Percentiles rank a stretch among this genome's conserved stretches.
Evolutionary conservation across 2,113 vertebrate genomes (phyloP).

Genomic region (Lepus timidus): DNA sequence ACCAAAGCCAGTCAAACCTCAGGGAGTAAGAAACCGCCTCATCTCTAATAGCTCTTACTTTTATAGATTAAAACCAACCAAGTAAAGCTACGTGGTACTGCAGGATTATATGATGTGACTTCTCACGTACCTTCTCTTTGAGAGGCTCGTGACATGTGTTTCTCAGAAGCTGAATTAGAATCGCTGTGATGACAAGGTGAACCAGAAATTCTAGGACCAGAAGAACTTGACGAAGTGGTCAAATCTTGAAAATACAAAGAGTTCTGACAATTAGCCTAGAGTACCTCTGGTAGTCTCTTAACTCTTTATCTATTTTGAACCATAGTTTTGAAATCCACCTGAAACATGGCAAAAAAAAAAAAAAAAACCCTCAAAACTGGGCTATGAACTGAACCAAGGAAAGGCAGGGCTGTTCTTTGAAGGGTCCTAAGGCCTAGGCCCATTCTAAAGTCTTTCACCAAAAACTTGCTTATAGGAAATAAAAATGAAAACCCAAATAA

Average conservation of each 20-base stretch:
- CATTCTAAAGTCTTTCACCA: constrained; percentile 59
- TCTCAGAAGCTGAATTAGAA: constrained; percentile 88
- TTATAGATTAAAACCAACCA: constrained; percentile 58
- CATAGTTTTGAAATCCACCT: constrained; percentile 55
- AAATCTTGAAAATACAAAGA: constrained; percentile 86
- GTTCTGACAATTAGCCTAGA: constrained; percentile 51
- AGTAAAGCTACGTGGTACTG: constrained; percentile 49
- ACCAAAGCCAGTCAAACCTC: neutral
- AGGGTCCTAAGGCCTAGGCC: neutral
- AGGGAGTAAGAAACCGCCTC: neutral
- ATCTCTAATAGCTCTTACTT: constrained; percentile 45
- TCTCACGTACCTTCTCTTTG: constrained; percentile 93
- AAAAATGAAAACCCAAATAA: constrained; percentile 65
- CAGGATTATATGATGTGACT: constrained; percentile 44
- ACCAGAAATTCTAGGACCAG: constrained; percentile 90
- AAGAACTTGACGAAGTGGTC: constrained; percentile 86
- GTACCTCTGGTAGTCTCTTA: constrained; percentile 30
- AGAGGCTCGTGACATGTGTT: constrained; percentile 91
- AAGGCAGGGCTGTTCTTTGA: neutral
- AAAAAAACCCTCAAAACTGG: neutral
- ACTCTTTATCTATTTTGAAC: constrained; percentile 49
- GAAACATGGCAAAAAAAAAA: neutral
- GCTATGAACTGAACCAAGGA: neutral
- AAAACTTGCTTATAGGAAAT: constrained; percentile 43
- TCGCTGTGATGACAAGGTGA: constrained; percentile 93